Percentiles rank a stretch among this genome's conserved stretches.
Conservation (phyloP, 2,113 vertebrate species). For the Chauna torquata region DNA sequence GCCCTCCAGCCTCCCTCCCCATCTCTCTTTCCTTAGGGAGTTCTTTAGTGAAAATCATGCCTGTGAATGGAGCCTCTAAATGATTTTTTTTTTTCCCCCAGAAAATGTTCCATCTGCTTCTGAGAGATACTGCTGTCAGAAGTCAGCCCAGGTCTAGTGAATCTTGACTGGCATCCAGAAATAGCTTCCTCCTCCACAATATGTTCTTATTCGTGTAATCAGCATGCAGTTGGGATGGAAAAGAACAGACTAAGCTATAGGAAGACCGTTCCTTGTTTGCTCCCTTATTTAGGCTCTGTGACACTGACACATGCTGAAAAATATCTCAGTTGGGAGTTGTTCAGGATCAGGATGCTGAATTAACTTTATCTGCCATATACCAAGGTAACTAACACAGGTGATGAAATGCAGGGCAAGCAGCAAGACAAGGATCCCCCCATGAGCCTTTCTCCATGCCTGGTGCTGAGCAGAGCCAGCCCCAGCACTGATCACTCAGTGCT, state of each 20-base stretch:
- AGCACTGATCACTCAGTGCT: fast-evolving
- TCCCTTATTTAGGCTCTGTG: not conserved
- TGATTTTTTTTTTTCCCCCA: not conserved
- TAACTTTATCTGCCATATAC: fast-evolving
- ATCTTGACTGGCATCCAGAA: constrained; percentile 61
- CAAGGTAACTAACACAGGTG: fast-evolving
- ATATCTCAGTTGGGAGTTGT: not conserved
- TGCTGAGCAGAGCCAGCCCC: not conserved
- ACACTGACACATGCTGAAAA: not conserved
- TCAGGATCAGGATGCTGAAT: not conserved
- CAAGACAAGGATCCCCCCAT: not conserved
- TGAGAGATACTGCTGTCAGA: constrained; percentile 42
- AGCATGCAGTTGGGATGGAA: not conserved
- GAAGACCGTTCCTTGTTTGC: not conserved
- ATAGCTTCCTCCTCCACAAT: constrained; percentile 56
- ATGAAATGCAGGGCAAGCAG: not conserved
- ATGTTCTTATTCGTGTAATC: not conserved
- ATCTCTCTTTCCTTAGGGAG: not conserved
- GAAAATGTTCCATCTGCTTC: constrained; percentile 55
- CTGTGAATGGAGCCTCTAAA: constrained; percentile 30
- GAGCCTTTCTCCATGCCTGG: not conserved
- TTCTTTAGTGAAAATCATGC: not conserved
- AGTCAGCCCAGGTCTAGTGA: constrained; percentile 41
- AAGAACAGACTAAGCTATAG: not conserved
- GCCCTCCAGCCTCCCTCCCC: not conserved